Evolutionary conservation across 1,140 invertebrate species (phyloP).

Genomic region (Drosophila arizonae): DNA sequence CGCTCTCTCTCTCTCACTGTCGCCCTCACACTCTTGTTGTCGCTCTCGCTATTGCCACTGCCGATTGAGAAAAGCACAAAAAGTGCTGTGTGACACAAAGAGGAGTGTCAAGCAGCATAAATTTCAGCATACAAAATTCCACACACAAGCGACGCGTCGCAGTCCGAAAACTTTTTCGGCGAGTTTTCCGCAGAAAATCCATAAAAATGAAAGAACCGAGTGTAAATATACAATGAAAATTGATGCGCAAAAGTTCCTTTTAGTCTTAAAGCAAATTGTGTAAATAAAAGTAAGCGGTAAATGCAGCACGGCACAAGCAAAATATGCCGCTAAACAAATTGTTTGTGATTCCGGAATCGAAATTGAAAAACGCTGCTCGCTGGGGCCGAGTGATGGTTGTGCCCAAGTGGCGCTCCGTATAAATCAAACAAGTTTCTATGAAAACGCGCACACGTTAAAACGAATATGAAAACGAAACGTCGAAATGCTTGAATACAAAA

Average conservation of each 20-base stretch:
- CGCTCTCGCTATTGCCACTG: slow-evolving; percentile 19
- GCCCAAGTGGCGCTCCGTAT: slow-evolving; percentile 67
- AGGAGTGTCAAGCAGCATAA: slow-evolving; percentile 79
- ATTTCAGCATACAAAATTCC: slow-evolving; percentile 78
- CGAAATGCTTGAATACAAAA: slow-evolving; percentile 32
- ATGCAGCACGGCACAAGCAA: slow-evolving; percentile 26
- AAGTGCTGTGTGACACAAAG: slow-evolving; percentile 69
- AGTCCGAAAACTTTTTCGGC: slow-evolving; percentile 68
- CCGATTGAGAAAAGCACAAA: slow-evolving; percentile 40
- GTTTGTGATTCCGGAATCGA: slow-evolving; percentile 9
- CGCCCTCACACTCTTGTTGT: not conserved
- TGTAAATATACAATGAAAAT: slow-evolving; percentile 65
- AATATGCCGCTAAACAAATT: slow-evolving; percentile 35
- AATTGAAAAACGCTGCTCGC: slow-evolving; percentile 16
- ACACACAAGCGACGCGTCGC: slow-evolving; percentile 69
- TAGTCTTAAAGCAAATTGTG: slow-evolving; percentile 56
- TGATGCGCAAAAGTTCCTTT: slow-evolving; percentile 60
- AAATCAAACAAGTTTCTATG: slow-evolving; percentile 77
- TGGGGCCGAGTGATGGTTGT: slow-evolving; percentile 27
- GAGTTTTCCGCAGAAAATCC: slow-evolving; percentile 70
- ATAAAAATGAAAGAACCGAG: slow-evolving; percentile 58
- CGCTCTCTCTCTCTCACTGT: slow-evolving; percentile 23
- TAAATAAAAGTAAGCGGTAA: slow-evolving; percentile 71
- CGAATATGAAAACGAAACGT: slow-evolving; percentile 9
- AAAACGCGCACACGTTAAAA: slow-evolving; percentile 31